phyloP scores from a whole-genome alignment of 2,888 invertebrate species.

The Coecobrya sp. region DNA sequence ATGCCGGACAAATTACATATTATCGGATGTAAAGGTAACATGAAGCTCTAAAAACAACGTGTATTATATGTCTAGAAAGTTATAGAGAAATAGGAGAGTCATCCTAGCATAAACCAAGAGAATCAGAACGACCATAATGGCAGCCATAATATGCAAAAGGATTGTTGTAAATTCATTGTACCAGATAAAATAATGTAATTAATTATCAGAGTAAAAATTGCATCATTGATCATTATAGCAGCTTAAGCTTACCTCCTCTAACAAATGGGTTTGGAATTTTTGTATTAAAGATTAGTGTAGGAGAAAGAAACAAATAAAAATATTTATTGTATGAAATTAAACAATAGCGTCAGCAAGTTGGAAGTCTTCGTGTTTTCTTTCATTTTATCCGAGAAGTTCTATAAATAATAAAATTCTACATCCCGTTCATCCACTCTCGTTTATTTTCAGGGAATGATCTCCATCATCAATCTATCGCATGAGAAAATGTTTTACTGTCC shows the following conservation, averaged over 20 bases:
- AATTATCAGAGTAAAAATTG: not conserved
- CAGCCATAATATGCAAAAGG: not conserved
- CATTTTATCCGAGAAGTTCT: not conserved
- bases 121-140: conserved; percentile 11
- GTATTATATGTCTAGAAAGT: not conserved
- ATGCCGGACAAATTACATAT: conserved; percentile 67
- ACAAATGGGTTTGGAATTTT: not conserved
- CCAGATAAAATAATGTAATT: not conserved
- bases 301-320: not conserved
- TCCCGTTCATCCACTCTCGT: not conserved
- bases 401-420: conserved; percentile 37
- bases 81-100: not conserved
- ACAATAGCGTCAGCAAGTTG: conserved; percentile 20
- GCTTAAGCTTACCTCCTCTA: not conserved
- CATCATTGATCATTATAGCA: conserved; percentile 38
- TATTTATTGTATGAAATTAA: conserved; percentile 21
- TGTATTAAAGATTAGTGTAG: not conserved
- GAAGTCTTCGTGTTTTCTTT: not conserved
- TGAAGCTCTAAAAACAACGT: not conserved
- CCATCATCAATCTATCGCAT: conserved; percentile 23
- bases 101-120: not conserved
- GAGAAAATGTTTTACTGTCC: conserved; percentile 1
- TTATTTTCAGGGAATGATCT: not conserved
- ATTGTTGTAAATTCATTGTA: not conserved
- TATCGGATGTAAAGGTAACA: conserved; percentile 18